Conservation (phyloP, 2,113 vertebrate species). For the Ictalurus punctatus region DNA sequence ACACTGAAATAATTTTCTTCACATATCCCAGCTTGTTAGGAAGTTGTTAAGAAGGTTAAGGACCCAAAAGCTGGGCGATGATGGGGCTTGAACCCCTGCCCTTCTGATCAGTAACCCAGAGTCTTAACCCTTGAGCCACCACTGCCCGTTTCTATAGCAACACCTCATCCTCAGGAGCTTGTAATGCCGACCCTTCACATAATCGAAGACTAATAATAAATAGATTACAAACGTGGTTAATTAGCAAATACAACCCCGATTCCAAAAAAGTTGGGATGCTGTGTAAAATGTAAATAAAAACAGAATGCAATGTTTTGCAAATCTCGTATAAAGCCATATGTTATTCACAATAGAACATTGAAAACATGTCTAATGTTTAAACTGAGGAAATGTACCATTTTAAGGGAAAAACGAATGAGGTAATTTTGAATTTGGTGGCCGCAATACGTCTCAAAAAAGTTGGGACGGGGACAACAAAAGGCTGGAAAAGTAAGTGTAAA, state of each 20-base stretch:
- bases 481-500: no score
- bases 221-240: not conserved
- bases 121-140: not conserved
- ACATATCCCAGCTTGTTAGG: not conserved
- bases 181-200: not conserved
- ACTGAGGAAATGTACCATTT: no score
- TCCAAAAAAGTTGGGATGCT: no score
- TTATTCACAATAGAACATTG: no score
- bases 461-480: no score
- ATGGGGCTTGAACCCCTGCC: not conserved
- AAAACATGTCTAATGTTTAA: no score
- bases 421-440: no score
- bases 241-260: not conserved
- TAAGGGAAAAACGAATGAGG: no score
- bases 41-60: not conserved
- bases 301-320: no score
- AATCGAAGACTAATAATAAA: not conserved
- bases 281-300: no score
- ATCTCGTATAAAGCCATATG: no score
- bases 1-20: not conserved
- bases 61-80: not conserved
- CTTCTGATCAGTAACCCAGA: not conserved
- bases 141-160: not conserved
- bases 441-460: no score
- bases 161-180: not conserved